Percentiles rank a stretch among this genome's conserved stretches.
These are phyloP conservation scores for Eupithecia dodoneata DNA, from an alignment of 2,888 invertebrate genomes.

Conservation along the genomic window DNA sequence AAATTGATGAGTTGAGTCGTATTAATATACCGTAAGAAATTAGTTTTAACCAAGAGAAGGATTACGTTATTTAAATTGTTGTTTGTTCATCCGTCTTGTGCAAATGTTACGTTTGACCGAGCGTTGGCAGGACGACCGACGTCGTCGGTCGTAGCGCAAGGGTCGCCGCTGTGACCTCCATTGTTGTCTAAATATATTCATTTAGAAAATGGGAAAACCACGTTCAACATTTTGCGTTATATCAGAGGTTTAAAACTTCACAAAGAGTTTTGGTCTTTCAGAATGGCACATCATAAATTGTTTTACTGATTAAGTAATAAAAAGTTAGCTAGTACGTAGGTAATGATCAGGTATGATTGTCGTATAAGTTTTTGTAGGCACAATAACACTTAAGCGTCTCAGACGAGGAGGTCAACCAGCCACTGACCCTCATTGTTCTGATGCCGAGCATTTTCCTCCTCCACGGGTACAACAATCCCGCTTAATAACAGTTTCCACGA, in stretches of 20 bases:
- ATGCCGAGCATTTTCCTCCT: background rate
- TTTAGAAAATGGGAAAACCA: conserved; percentile 9
- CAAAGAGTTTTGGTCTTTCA: background rate
- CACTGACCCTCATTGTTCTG: conserved; percentile 11
- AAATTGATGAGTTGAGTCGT: background rate
- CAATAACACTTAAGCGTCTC: background rate
- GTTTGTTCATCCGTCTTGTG: background rate
- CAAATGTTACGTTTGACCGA: background rate
- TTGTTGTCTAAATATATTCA: conserved; percentile 21
- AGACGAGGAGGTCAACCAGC: conserved; percentile 1
- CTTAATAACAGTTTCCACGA: background rate
- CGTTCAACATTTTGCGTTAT: background rate
- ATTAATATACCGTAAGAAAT: background rate
- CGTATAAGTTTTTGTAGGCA: background rate
- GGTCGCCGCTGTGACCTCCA: conserved; percentile 25
- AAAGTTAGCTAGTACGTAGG: background rate
- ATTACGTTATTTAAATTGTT: background rate
- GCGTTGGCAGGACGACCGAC: background rate
- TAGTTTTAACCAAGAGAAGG: background rate
- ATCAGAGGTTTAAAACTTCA: background rate
- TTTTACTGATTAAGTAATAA: background rate
- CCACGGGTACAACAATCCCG: background rate
- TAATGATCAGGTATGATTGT: background rate
- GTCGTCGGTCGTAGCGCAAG: background rate
- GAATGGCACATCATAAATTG: background rate